Base-by-base conservation (phyloP, 1,140 invertebrate species). In the Drosophila dunni region DNA sequence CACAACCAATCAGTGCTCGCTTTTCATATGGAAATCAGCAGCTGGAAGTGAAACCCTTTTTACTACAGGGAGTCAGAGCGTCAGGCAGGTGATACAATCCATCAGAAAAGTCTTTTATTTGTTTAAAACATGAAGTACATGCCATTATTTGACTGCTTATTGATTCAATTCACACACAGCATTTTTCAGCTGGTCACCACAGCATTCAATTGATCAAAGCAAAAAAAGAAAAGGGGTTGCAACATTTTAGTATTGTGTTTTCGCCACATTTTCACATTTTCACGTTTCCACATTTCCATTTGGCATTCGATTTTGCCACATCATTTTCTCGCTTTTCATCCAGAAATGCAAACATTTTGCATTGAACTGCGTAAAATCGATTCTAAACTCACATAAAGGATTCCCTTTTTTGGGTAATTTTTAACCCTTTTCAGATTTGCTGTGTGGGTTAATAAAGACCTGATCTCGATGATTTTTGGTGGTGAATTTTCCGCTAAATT, bases 161-260 rank as follows among this genome's bases (percentile, higher is more conserved):
- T 46, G 34, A 61, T 45, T 70, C 83, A 67, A 85, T 86, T 79
- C 69, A 74, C 65, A 74, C 67, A 67, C 64, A 54, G 69, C 51
- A 77, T 62, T 83, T 88, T 84, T 76, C 84, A 88, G 77, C 84
- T 88, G 84, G 69, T 78, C 74, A 89, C 62, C 34, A 76, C 76
- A 66, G 44, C 54, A 72, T 76, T 76, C 73, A 76, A 79, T 71
- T 42, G 40, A 29, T 38, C 48, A 29, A 29, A 29, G 24, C 3
- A 29, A 29, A 29, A 29, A 29, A 20, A 20, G 48, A 65, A 74
- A 70, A 57, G 76, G 72, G 79, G 36, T 29, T 36, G 72, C 53
- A 36, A 24, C 42, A 38, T 29, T 29, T 29, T 45, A 38, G 24
- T 61, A 24, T 66, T 50, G 62, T 33, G 46, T 29, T 75, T 54